These are phyloP conservation scores for Synergus umbraculus DNA, from an alignment of 2,888 invertebrate species.

Conservation along the genomic window DNA sequence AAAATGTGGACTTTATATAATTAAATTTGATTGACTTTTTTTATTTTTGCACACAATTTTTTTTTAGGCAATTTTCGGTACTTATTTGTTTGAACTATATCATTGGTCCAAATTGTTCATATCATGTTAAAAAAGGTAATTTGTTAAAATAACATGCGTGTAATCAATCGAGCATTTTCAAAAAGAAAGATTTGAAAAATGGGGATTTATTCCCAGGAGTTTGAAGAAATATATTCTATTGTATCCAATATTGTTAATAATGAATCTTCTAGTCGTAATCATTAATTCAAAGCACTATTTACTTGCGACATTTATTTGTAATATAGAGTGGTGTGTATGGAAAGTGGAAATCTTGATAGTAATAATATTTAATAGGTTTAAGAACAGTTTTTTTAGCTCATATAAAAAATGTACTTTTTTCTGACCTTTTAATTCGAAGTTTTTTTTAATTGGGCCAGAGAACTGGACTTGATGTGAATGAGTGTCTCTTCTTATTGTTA, in stretches of 20 bases:
- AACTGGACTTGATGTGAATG: background rate
- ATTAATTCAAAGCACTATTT: slow-evolving; percentile 22
- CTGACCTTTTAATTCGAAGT: background rate
- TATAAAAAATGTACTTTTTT: background rate
- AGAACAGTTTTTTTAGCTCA: slow-evolving; percentile 19
- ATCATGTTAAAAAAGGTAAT: background rate
- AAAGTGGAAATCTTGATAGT: slow-evolving; percentile 4
- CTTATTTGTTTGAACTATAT: background rate
- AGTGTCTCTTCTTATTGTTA: background rate
- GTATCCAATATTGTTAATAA: slow-evolving; percentile 24
- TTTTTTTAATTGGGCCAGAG: background rate
- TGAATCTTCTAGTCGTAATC: slow-evolving; percentile 35
- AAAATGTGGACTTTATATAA: background rate
- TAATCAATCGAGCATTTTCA: slow-evolving; percentile 8
- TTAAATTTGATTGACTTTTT: background rate
- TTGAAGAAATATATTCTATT: slow-evolving; percentile 20
- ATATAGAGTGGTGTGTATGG: background rate
- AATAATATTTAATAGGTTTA: slow-evolving; percentile 8
- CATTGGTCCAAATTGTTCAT: background rate
- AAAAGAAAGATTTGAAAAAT: background rate
- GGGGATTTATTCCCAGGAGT: background rate
- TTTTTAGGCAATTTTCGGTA: background rate
- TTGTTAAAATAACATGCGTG: background rate
- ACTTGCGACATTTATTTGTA: slow-evolving; percentile 15
- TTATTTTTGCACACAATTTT: background rate